Evolutionary conservation across 2,113 vertebrate genomes (phyloP), one percentile per base, ranked within the genome.

Genomic region (Salvelinus alpinus): DNA sequence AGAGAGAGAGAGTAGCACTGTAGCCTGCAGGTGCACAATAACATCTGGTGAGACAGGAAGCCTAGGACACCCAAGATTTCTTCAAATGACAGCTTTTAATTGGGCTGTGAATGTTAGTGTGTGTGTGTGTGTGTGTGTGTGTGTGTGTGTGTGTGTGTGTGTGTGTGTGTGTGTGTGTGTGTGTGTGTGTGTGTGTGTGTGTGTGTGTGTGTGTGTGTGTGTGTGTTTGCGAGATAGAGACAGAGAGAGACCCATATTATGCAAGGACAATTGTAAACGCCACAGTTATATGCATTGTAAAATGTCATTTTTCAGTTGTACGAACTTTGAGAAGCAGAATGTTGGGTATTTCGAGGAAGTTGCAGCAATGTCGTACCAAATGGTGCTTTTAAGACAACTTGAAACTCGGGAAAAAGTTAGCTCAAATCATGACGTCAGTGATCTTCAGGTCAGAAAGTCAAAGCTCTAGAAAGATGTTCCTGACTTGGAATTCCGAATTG

Each of bases 11-110:
- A 67, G 29, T 22, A 54, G 47, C 70, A 78, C 68, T 57, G 71
- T 91, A 94, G 94, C 93, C 95, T 95, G 91, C 92, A 95, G 94
- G 93, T 95, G 93, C 88, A 81, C 89, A 84, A 85, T 92, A 94
- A 94, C 94, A 95, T 95, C 95, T 94, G 93, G 94, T 92, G 94
- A 95, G 92, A 64, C 94, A 94, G 93, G 92, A 93, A 95, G 94
- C 90, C 93, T 94, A 95, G 94, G 94, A 94, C 94, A 94, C 91
- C 93, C 93, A 93, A 93, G 94, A 95, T 70, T 94, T 93, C 93
- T 94, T 94, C 94, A 94, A 94, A 95, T 94, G 94, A 95, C 95
- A 93, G 91, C 93, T 95, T 95, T 94, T 95, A 95, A 95, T 94
- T 95, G 93, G 91, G 88, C 93, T 94, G 94, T 3, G 69, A 69